Base-by-base conservation (phyloP, 2,113 vertebrate species). In the Microtus montanus region DNA sequence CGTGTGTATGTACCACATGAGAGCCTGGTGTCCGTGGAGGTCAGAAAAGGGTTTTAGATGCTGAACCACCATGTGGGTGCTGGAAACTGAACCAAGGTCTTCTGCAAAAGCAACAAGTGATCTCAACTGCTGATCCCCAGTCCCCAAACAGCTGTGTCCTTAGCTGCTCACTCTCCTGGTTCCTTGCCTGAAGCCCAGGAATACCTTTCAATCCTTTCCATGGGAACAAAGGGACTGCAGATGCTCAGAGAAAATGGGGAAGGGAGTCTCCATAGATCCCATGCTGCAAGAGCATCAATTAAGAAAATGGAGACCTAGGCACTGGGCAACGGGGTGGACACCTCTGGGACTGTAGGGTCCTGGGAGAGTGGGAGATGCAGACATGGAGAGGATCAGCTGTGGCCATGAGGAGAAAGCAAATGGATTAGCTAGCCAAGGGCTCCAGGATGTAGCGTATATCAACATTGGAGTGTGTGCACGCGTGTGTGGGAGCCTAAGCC, bases 371-470 rank as follows among this genome's bases (percentile, higher is more conserved):
- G 2, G 54, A 24, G 58, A 30, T 4, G 9, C 38, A 30, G 58
- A 22, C 8, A 0, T 1, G 0, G 54, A 26, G 35, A 44, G 3
- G 0, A 26, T 3, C n/a, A 2, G 6, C 52, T 6, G 28, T 0
- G 12, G 24, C 22, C 33, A 0, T 6, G 24, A 0, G 17, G 73
- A 5, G 41, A 63, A 11, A 9, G 13, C 12, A 3, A 49, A 63
- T 3, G 33, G 7, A 15, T 22, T 3, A 30, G 28, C 47, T 38
- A 38, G 52, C 13, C 33, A 22, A 35, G 38, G 35, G 30, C 61
- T 71, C 17, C 22, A 0, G 75, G 38, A 28, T 8, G 33, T 61
- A 28, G 22, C 68, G 2, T 1, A 1, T 22, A 66, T 14, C 12
- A 1, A n/a, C 12, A 30, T 20, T 28, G 35, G 13, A 3, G 24